Base-by-base conservation (phyloP, 1,140 invertebrate species). In the Eumeta japonica region DNA sequence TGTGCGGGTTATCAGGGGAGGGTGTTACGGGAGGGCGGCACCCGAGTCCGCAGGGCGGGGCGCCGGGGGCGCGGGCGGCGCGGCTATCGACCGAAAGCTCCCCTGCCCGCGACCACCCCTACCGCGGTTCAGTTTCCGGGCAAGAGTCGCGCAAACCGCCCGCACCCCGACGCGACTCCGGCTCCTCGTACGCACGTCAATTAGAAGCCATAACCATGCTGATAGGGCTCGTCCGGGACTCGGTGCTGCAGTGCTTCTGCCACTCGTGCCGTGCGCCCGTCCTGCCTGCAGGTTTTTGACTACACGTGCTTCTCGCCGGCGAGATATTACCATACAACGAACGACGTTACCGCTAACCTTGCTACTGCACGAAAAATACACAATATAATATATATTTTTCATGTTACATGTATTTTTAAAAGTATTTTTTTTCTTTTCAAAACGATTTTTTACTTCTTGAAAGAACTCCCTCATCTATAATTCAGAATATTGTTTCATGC, bases 201-300 rank as follows among this genome's bases (percentile, higher is more conserved):
- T 64, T 70, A 56, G 43, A 59, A 63, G 44, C 53, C 53, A 55
- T 55, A 74, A 82, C 68, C 48, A 90, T 92, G 88, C 75, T 90
- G 76, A 87, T 90, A 78, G 85, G 82, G 73, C 81, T 90, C 55
- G 86, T 92, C 59, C 84, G 86, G 66, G 87, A 90, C 68, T 90
- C 88, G 53, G 86, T 92, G 63, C 80, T 90, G 82, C 86, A 89
- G 79, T 92, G 88, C 79, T 90, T 92, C 78, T 92, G 88, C 79
- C 87, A 89, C 68, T 87, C 87, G 72, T 92, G 89, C 82, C 84
- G 88, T 63, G 86, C 86, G 58, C 87, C 87, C 43, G 76, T 88
- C 47, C 76, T 84, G 50, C 78, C 83, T 55, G 79, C 85, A 78
- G 85, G 86, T 88, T n/a, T n/a, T n/a, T n/a, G n/a, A n/a, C n/a